Evolutionary conservation across 2,797 vertebrate genomes (phyloP).

Genomic region (Microctenopoma steveboyesi): DNA sequence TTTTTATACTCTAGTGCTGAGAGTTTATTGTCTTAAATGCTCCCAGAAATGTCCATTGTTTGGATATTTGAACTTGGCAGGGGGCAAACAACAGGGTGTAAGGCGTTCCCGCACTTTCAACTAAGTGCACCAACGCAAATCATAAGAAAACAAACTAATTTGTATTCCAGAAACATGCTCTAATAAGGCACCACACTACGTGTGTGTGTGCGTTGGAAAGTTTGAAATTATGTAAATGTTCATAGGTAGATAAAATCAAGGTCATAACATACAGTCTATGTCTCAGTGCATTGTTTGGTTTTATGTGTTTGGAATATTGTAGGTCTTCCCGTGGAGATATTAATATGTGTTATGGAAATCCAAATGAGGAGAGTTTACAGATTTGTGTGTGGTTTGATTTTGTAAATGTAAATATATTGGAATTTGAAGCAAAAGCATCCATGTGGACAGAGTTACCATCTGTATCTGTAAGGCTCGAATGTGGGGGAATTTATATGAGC

Average conservation of each 20-base stretch:
- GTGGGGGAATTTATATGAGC: slow-evolving; percentile 13
- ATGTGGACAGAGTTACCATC: slow-evolving; percentile 7
- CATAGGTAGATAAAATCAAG: slow-evolving; percentile 55
- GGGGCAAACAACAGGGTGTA: slow-evolving; percentile 30
- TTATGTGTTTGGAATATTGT: slow-evolving; percentile 43
- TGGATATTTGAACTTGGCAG: slow-evolving; percentile 35
- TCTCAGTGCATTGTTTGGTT: slow-evolving; percentile 59
- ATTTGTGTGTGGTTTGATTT: slow-evolving; percentile 31
- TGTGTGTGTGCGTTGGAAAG: slow-evolving; percentile 20
- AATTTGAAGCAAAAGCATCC: slow-evolving; percentile 26
- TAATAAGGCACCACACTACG: slow-evolving; percentile 39
- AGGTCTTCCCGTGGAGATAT: slow-evolving; percentile 29
- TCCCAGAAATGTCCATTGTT: slow-evolving; percentile 29
- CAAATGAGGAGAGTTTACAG: slow-evolving; percentile 32
- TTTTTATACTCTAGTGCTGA: slow-evolving; percentile 37
- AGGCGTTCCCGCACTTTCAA: slow-evolving; percentile 45
- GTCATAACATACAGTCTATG: slow-evolving; percentile 50
- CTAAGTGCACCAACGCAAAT: slow-evolving; percentile 51
- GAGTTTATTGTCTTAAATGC: slow-evolving; percentile 32
- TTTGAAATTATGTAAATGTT: slow-evolving; percentile 64
- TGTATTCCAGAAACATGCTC: slow-evolving; percentile 44
- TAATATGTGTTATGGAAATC: slow-evolving; percentile 28
- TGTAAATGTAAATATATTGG: slow-evolving; percentile 5
- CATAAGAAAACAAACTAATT: slow-evolving; percentile 48
- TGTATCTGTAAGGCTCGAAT: slow-evolving; percentile 21